Evolutionary conservation across 2,888 invertebrate genomes (phyloP).

Genomic region (Conistra vaccinii): DNA sequence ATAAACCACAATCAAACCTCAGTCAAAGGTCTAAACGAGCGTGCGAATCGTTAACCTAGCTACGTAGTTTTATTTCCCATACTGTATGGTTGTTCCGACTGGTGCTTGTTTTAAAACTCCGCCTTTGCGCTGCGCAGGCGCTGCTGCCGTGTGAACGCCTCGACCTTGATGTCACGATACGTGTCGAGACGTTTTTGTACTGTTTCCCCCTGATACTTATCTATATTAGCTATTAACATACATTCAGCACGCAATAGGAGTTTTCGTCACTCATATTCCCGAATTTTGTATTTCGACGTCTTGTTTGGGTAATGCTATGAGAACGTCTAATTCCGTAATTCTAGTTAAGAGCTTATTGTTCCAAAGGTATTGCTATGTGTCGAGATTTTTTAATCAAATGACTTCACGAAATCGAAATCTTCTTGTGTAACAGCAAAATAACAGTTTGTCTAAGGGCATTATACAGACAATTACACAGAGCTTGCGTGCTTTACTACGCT

Average conservation of each 20-base stretch:
- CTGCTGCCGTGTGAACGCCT: conserved; percentile 84
- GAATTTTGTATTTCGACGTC: conserved; percentile 37
- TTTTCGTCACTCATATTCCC: conserved; percentile 48
- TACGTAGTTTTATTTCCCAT: conserved; percentile 70
- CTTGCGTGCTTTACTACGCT: conserved; percentile 27
- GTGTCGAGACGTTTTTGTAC: conserved; percentile 68
- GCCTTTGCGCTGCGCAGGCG: conserved; percentile 42
- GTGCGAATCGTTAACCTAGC: conserved; percentile 60
- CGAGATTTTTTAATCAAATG: neutral
- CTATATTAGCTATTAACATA: conserved; percentile 64
- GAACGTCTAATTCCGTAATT: conserved; percentile 35
- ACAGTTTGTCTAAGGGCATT: conserved; percentile 11
- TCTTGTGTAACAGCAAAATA: neutral
- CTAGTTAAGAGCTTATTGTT: conserved; percentile 39
- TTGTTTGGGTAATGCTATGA: conserved; percentile 49
- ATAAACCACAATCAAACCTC: conserved; percentile 27
- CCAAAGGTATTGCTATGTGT: conserved; percentile 25
- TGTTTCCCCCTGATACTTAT: conserved; percentile 71
- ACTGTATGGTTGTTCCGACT: conserved; percentile 59
- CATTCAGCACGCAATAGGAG: conserved; percentile 49
- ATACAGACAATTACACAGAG: neutral
- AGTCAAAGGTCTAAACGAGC: conserved; percentile 42
- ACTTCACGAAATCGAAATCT: neutral
- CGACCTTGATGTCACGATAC: conserved; percentile 82
- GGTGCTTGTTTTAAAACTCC: conserved; percentile 57